Evolutionary conservation across 1,140 invertebrate species (phyloP).

Genomic region (Saccostrea glomerata): DNA sequence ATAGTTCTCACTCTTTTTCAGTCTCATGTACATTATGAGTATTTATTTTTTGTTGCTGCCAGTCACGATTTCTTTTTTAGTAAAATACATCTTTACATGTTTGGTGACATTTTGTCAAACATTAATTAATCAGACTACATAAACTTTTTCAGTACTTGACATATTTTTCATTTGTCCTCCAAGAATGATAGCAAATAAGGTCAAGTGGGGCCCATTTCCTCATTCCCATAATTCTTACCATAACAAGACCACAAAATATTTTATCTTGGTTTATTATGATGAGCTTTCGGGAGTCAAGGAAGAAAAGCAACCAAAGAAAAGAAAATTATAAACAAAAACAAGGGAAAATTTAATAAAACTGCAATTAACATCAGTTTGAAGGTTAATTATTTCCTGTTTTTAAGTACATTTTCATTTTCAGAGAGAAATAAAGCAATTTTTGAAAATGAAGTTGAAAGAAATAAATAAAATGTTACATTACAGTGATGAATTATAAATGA

Average conservation of each 20-base stretch:
- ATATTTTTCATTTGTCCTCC: constrained; percentile 2
- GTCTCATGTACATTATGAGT: neutral
- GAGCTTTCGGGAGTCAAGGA: neutral
- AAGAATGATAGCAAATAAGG: neutral
- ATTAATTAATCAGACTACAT: neutral
- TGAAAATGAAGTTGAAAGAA: constrained; percentile 3
- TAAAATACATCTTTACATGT: neutral
- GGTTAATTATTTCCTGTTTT: constrained; percentile 10
- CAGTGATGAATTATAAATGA: neutral
- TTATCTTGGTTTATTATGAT: neutral
- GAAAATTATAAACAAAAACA: constrained; percentile 17
- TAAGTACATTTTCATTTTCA: too few species aligned
- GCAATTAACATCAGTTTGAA: neutral
- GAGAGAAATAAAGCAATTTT: neutral
- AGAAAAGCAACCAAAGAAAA: neutral
- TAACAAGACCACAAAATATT: neutral
- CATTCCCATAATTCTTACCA: neutral
- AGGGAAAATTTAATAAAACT: neutral
- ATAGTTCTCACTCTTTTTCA: neutral
- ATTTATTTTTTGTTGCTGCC: neutral
- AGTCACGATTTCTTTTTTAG: neutral
- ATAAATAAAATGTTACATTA: neutral
- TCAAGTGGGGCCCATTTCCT: constrained; percentile 4
- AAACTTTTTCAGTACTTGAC: neutral
- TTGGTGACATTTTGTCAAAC: neutral